Evolutionary conservation across 2,113 vertebrate genomes (phyloP).

Genomic region (Callocephalon fimbriatum): DNA sequence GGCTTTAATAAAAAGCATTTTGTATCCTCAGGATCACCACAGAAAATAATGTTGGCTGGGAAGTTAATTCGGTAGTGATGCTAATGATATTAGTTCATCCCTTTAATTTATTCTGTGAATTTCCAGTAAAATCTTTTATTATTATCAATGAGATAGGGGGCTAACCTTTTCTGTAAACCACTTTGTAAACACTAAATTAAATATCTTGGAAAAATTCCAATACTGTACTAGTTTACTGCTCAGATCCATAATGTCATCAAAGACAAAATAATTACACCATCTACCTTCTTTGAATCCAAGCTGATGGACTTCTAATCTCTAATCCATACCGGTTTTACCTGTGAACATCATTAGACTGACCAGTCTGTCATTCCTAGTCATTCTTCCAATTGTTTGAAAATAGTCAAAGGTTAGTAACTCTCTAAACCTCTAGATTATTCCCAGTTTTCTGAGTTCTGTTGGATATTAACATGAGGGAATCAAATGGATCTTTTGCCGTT

Average conservation of each 20-base stretch:
- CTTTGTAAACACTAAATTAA: not conserved
- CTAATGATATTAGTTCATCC: not conserved
- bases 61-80: not conserved
- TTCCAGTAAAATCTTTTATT: not conserved
- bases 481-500: not conserved
- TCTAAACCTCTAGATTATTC: not conserved
- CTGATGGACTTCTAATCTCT: not conserved
- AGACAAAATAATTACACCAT: not conserved
- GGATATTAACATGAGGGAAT: not conserved
- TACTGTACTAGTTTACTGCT: not conserved
- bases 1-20: not conserved
- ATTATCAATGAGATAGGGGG: not conserved
- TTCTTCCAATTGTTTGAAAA: not conserved
- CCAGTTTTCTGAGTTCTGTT: not conserved
- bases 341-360: not conserved
- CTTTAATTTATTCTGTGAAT: not conserved
- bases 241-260: not conserved
- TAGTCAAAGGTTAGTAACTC: not conserved
- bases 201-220: not conserved
- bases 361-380: not conserved
- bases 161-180: not conserved
- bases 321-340: not conserved
- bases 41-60: not conserved
- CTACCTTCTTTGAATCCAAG: not conserved
- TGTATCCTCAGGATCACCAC: fast-evolving